These are phyloP conservation scores for Thelaira solivaga DNA, from an alignment of 2,888 invertebrate species.

Conservation along the genomic window DNA sequence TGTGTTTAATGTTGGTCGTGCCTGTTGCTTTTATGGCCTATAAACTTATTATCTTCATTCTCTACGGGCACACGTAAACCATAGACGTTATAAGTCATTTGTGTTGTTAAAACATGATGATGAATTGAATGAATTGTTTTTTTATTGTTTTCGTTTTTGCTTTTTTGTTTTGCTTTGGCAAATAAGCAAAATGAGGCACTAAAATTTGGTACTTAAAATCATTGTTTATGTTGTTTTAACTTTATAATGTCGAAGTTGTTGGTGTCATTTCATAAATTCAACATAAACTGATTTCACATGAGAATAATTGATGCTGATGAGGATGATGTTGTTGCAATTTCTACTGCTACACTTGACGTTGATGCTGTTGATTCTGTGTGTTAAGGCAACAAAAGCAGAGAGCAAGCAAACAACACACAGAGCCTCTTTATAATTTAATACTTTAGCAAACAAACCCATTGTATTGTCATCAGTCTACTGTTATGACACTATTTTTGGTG, in stretches of 20 bases:
- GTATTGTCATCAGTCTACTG: conserved; percentile 58
- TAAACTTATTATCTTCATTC: conserved; percentile 30
- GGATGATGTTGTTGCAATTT: conserved; percentile 21
- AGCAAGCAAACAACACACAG: too few species aligned
- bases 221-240: conserved; percentile 45
- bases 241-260: conserved; percentile 37
- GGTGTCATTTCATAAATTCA: conserved; percentile 47
- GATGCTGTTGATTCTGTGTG: conserved; percentile 26
- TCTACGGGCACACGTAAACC: conserved; percentile 19
- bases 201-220: conserved; percentile 45
- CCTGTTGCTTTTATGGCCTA: conserved; percentile 12
- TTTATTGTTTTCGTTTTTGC: background rate
- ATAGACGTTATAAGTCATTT: conserved; percentile 51
- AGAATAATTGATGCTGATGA: conserved; percentile 42
- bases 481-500: conserved; percentile 60
- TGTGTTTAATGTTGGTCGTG: background rate
- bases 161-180: background rate
- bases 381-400: conserved; percentile 18
- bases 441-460: conserved; percentile 48
- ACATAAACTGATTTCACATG: conserved; percentile 47
- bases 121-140: conserved; percentile 49
- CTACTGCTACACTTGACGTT: conserved; percentile 12
- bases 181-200: conserved; percentile 41
- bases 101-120: conserved; percentile 42
- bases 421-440: conserved; percentile 45